A percentile compares a stretch with the other conserved stretches of the same genome.
phyloP scores from a whole-genome alignment of 2,797 vertebrate species.

The Eptatretus atami region DNA sequence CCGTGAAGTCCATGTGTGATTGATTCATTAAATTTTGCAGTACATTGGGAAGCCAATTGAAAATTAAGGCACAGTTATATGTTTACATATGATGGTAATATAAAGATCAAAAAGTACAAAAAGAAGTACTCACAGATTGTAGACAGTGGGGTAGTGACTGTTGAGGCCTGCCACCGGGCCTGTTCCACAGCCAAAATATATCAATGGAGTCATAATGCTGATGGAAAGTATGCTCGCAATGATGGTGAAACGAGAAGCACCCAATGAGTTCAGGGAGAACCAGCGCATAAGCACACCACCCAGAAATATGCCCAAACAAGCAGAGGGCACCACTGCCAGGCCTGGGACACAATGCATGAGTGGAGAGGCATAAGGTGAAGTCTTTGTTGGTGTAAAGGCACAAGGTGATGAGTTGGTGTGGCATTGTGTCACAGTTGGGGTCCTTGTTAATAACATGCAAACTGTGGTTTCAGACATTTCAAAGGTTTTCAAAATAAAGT shows the following conservation, averaged over 20 bases:
- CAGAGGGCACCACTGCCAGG: slow-evolving; percentile 90
- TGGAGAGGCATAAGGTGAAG: no score
- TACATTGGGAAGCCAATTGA: no score
- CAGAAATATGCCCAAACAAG: slow-evolving; percentile 86
- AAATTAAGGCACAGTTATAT: no score
- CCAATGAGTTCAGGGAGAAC: slow-evolving; percentile 63
- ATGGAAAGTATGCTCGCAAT: slow-evolving; percentile 86
- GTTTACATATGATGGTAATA: no score
- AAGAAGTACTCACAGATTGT: not conserved
- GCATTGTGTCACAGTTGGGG: no score
- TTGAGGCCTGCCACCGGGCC: slow-evolving; percentile 80
- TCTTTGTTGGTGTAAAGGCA: no score
- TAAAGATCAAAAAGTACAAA: no score
- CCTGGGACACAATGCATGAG: slow-evolving; percentile 17
- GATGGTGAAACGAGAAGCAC: slow-evolving; percentile 91
- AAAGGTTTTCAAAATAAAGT: slow-evolving; percentile 4
- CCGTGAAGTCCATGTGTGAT: no score
- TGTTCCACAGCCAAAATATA: slow-evolving; percentile 84
- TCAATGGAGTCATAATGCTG: slow-evolving; percentile 74
- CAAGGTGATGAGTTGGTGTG: no score
- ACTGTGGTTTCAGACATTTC: no score
- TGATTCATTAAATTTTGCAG: no score
- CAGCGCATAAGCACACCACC: slow-evolving; percentile 88
- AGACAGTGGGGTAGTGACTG: slow-evolving; percentile 34
- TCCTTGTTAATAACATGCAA: no score